Base-by-base conservation (phyloP, 92 coral and sea anemone species). In the Palythoa grandis region DNA sequence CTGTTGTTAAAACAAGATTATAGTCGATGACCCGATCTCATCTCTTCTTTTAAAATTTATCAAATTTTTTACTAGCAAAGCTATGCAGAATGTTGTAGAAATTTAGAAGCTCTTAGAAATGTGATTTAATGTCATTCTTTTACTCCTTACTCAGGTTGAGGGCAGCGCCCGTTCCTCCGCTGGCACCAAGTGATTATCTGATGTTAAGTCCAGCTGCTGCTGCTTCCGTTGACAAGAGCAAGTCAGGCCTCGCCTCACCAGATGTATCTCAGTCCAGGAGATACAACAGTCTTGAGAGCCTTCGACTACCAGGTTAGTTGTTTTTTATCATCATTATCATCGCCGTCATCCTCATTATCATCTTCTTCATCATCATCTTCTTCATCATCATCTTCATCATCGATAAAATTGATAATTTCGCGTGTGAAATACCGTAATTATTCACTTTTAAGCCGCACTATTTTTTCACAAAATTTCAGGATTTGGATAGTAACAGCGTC, bases 211-310 rank as follows among this genome's bases (percentile, higher is more conserved):
- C 95, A 3, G 79, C 95, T 15, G 61, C 82, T 16, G 74, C 91
- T 56, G 79, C 86, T 15, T 24, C 82, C 13, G 40, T 39, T 40
- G 93, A 90, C 6, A 89, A 86, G 68, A 94, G 84, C 38, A 83
- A 89, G 19, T 63, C 90, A 14, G 79, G 77, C 50, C 29, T 76
- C 2, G 85, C 80, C 3, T 70, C 74, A 56, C 87, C 93, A 3
- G 89, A 88, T 38, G 78, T 95, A 24, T 92, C 89, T 20, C 91
- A 88, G 52, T 67, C 73, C 52, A 90, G 94, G 87, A 90, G 79
- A 54, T 86, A 94, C 80, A 90, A 82, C 87, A 94, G 95, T 56
- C 76, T 94, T 35, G 98, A 94, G 72, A 94, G 92, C 75, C 87
- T 94, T 8, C 86, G 93, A 82, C 88, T 94, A n/a, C 98, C 90